A percentile compares a stretch with the other conserved stretches of the same genome.
Evolutionary conservation across 2,888 invertebrate genomes (phyloP).

Genomic region (Vandiemenella viatica): DNA sequence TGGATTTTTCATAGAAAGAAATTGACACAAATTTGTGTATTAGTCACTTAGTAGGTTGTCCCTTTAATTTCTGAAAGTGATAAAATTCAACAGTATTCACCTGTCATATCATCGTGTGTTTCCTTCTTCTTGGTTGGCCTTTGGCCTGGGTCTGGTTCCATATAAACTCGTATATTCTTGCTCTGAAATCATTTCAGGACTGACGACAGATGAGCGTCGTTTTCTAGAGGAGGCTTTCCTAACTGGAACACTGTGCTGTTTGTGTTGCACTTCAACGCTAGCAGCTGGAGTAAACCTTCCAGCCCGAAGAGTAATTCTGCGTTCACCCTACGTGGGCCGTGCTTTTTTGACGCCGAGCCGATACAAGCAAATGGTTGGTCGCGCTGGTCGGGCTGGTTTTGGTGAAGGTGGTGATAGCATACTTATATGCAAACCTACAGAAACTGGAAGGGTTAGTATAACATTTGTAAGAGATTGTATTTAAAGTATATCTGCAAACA

Average conservation of each 20-base stretch:
- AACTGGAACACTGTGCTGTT: constrained; percentile 65
- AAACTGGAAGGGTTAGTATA: constrained; percentile 35
- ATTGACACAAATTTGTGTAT: too few relatives aligned
- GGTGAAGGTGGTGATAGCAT: constrained; percentile 72
- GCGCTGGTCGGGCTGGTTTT: constrained; percentile 85
- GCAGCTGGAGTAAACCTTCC: constrained; percentile 98
- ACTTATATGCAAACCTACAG: constrained; percentile 51
- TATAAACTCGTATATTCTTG: too few relatives aligned
- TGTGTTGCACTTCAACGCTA: constrained; percentile 90
- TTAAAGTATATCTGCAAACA: too few relatives aligned
- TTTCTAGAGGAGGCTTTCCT: constrained; percentile 74
- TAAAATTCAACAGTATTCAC: too few relatives aligned
- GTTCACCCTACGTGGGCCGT: constrained; percentile 68
- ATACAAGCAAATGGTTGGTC: constrained; percentile 92
- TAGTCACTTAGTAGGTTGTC: too few relatives aligned
- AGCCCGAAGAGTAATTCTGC: constrained; percentile 73
- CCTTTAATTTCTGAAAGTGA: too few relatives aligned
- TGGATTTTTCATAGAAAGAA: too few relatives aligned
- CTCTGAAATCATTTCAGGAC: too few relatives aligned
- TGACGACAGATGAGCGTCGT: constrained; percentile 73
- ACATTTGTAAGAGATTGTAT: neutral
- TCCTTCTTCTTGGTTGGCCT: too few relatives aligned
- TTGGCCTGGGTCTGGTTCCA: too few relatives aligned
- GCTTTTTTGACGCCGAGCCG: constrained; percentile 56
- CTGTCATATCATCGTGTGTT: too few relatives aligned